phyloP scores from a whole-genome alignment of 1,140 invertebrate genomes.

The Tetramorium simillimum region DNA sequence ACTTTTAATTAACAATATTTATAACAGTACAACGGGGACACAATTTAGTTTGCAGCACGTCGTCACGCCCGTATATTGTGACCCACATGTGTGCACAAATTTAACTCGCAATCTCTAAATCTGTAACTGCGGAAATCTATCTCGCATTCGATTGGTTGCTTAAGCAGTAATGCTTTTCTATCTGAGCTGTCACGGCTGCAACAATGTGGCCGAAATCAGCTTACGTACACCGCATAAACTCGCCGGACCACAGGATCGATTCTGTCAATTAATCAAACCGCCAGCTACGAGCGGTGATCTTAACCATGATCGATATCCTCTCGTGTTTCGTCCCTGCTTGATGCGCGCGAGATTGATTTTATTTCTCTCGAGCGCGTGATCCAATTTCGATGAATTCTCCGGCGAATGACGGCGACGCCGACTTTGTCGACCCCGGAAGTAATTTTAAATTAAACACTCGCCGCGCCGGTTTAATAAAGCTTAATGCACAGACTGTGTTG shows the following conservation, averaged over 20 bases:
- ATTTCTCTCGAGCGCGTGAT: constrained; percentile 31
- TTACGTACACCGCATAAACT: constrained; percentile 37
- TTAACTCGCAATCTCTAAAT: not conserved
- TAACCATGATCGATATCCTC: constrained; percentile 28
- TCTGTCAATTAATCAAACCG: constrained; percentile 37
- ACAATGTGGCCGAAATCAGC: constrained; percentile 32
- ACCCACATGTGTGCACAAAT: not conserved
- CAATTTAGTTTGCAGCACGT: not conserved
- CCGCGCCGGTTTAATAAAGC: constrained; percentile 72
- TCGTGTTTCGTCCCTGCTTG: constrained; percentile 9
- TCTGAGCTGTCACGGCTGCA: not conserved
- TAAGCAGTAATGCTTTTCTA: constrained; percentile 15
- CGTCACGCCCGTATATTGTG: not conserved
- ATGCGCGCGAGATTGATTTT: constrained; percentile 28
- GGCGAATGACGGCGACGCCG: not conserved
- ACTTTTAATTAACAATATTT: constrained; percentile 72
- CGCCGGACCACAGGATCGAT: constrained; percentile 22
- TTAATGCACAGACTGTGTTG: constrained; percentile 64
- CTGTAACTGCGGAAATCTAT: not conserved
- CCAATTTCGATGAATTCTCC: constrained; percentile 10
- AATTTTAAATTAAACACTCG: constrained; percentile 74
- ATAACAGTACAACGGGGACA: constrained; percentile 24
- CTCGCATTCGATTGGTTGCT: not conserved
- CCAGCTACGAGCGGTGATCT: constrained; percentile 36
- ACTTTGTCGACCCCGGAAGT: constrained; percentile 37